Conservation (phyloP, 1,140 invertebrate species). For the Polypedilum pembai region DNA sequence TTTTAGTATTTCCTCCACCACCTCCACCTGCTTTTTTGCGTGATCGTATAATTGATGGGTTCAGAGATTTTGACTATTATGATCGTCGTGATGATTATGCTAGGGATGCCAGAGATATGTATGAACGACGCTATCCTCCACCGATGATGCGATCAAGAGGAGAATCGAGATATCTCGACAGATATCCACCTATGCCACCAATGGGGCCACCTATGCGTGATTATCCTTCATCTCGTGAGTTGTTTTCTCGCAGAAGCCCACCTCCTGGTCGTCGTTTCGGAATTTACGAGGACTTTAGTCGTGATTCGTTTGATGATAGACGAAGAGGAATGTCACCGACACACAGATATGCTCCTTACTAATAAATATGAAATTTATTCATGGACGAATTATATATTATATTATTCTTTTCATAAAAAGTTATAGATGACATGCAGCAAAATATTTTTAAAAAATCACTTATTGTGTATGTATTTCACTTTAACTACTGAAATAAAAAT, state of each 20-base stretch:
- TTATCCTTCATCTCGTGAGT: conserved; percentile 46
- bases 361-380: conserved; percentile 41
- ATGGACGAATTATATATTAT: not conserved
- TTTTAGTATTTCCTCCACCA: conserved; percentile 58
- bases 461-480: not conserved
- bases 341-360: conserved; percentile 73
- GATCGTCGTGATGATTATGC: conserved; percentile 68
- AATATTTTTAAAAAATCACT: not conserved
- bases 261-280: conserved; percentile 50
- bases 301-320: conserved; percentile 75
- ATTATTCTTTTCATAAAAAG: not conserved
- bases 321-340: conserved; percentile 69
- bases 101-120: conserved; percentile 64
- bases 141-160: conserved; percentile 55
- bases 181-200: conserved; percentile 58
- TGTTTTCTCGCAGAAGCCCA: conserved; percentile 72
- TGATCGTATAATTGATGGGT: conserved; percentile 78
- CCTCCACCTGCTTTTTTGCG: conserved; percentile 74
- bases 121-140: conserved; percentile 66
- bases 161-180: conserved; percentile 58
- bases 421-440: not conserved
- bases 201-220: conserved; percentile 42
- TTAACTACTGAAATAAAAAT: not conserved
- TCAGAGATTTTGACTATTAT: conserved; percentile 79
- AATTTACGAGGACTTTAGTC: conserved; percentile 77